Percentiles rank a stretch among this genome's conserved stretches.
These are phyloP conservation scores for Deroptyus accipitrinus DNA, from an alignment of 2,113 vertebrate genomes.

Conservation along the genomic window DNA sequence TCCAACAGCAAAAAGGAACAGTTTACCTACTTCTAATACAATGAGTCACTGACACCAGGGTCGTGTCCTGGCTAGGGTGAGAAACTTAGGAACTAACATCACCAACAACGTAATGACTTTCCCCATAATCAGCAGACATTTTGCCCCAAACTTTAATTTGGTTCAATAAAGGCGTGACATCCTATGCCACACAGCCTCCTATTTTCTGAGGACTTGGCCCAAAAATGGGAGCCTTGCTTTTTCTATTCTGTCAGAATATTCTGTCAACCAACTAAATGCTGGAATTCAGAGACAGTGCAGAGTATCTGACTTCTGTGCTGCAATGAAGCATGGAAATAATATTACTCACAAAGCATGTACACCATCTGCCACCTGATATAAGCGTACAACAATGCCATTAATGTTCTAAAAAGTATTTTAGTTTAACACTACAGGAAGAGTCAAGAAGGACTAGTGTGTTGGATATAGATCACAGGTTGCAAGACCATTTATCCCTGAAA, in stretches of 20 bases:
- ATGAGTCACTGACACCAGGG: background rate
- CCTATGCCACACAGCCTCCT: background rate
- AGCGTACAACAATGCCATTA: background rate
- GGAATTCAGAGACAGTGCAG: rapidly evolving
- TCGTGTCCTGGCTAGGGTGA: background rate
- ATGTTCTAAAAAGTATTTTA: background rate
- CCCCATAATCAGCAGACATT: background rate
- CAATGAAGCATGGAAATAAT: background rate
- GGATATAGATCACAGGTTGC: background rate
- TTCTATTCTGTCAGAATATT: background rate
- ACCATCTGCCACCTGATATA: background rate
- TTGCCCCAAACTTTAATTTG: background rate
- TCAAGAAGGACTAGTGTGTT: background rate
- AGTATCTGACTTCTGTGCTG: background rate
- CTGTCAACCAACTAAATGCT: background rate
- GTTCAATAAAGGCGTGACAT: background rate
- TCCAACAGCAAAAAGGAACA: background rate
- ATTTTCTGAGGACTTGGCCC: background rate
- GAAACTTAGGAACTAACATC: background rate
- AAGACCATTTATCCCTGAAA: background rate
- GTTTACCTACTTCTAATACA: background rate
- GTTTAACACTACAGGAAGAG: background rate
- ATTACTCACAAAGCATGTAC: background rate
- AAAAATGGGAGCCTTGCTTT: background rate
- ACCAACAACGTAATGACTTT: background rate